Base-by-base conservation (phyloP, 2,888 invertebrate genomes). In the Gibbula magus region DNA sequence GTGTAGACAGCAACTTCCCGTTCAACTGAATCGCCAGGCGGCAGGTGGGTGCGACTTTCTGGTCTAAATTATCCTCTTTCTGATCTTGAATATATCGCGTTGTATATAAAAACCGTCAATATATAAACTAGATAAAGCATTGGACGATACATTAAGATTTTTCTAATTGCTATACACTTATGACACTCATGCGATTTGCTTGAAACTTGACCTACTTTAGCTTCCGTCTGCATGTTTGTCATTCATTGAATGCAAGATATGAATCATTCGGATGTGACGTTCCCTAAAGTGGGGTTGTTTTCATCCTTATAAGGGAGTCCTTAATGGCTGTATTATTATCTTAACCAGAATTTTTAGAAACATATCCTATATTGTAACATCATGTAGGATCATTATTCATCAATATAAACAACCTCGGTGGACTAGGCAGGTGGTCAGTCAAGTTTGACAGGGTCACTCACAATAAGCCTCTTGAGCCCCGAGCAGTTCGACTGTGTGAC, bases 201-300 rank as follows among this genome's bases (percentile, higher is more conserved):
- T 7, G 18, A n/a, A 20, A 7, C n/a, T 5, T 75, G 75, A 75
- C 79, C 75, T 75, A 75, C 13, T 52, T 76, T 66, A 66, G 70
- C 79, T 79, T 79, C 79, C 79, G 79, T 67, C 51, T 75, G 54
- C 25, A 79, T 79, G 61, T 66, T 76, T 79, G 79, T 53, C 79
- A 75, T 79, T 51, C 76, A 76, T 70, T 52, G 32, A 67, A 75
- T 52, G 51, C 51, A 35, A 70, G 32, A 70, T 79, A 79, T 79
- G 79, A 79, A 70, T 79, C 79, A 79, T 32, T 54, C 67, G 77
- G 77, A 77, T 77, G 77, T 77, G 67, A 77, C 77, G 67, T 67
- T 77, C 67, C 53, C 32, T 32, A 53, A 54, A 56, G 13, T 51
- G 25, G n/a, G 16, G 25, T 51, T 75, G 32, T 51, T 51, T 53